These are phyloP conservation scores for Tympanoctomys barrerae DNA, from an alignment of 2,797 vertebrate genomes.

Conservation along the genomic window DNA sequence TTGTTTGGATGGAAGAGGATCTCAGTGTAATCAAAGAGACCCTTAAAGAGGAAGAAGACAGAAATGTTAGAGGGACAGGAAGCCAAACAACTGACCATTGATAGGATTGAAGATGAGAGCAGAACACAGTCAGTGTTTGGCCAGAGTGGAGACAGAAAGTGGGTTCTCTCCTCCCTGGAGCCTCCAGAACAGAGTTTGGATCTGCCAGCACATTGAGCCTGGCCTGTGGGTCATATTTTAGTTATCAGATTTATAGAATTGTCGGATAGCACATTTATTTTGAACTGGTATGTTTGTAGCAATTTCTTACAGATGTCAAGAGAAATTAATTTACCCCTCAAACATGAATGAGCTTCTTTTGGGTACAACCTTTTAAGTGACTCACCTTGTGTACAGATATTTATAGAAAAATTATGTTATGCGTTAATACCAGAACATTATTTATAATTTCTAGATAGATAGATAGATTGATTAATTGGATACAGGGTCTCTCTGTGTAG, in stretches of 20 bases:
- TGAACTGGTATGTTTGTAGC: neutral
- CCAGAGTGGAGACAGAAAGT: neutral
- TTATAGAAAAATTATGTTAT: neutral
- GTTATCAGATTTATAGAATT: neutral
- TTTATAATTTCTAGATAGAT: too few relatives aligned
- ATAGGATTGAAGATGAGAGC: neutral
- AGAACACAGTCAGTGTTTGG: neutral
- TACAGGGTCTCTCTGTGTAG: too few relatives aligned
- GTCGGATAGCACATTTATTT: neutral
- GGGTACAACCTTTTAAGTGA: neutral
- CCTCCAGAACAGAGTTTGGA: neutral
- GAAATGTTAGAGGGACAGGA: neutral
- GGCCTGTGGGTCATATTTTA: neutral
- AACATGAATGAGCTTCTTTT: neutral
- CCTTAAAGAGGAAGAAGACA: neutral
- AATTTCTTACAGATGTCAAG: neutral
- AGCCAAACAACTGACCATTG: neutral
- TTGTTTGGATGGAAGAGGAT: neutral
- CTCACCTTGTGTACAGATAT: neutral
- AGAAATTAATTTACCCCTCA: neutral
- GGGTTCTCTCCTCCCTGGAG: neutral
- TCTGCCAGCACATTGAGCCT: neutral
- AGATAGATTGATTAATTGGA: too few relatives aligned
- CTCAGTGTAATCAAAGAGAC: neutral
- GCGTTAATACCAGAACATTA: neutral